These are phyloP conservation scores for Cichladusa arquata DNA, from an alignment of 2,113 vertebrate species.

Conservation along the genomic window DNA sequence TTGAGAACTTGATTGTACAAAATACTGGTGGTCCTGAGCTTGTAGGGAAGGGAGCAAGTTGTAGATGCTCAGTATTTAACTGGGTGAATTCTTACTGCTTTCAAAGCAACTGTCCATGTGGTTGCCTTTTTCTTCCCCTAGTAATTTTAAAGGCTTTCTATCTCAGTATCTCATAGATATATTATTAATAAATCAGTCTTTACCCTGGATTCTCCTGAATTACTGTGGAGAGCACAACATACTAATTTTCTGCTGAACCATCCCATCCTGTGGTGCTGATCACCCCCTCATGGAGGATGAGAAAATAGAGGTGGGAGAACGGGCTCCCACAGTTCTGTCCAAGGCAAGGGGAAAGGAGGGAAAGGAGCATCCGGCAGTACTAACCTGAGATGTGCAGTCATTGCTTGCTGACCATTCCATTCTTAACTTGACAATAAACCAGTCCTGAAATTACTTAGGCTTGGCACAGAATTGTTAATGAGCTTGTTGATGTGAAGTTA, in stretches of 20 bases:
- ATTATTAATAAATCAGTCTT: not conserved
- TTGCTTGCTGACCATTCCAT: not conserved
- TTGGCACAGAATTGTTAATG: not conserved
- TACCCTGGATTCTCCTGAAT: not conserved
- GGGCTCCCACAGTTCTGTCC: not conserved
- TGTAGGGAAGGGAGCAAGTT: not conserved
- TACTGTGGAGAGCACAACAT: not conserved
- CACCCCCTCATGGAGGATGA: not conserved
- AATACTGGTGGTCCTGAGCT: not conserved
- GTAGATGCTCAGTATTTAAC: not conserved
- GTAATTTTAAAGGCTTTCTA: not conserved
- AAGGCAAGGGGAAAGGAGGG: not conserved
- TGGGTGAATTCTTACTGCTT: not conserved
- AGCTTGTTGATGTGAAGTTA: not conserved
- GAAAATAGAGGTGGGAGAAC: not conserved
- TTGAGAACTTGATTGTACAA: not conserved
- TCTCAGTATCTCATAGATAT: not conserved
- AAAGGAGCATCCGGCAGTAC: not conserved
- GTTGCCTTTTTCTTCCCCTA: not conserved
- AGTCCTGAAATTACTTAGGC: not conserved
- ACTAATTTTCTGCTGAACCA: not conserved
- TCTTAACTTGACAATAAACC: not conserved
- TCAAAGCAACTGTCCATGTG: not conserved
- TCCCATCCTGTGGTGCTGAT: rapidly evolving
- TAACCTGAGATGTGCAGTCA: not conserved